These are phyloP conservation scores for Apodemia zela DNA, from an alignment of 2,888 invertebrate species.

Conservation along the genomic window DNA sequence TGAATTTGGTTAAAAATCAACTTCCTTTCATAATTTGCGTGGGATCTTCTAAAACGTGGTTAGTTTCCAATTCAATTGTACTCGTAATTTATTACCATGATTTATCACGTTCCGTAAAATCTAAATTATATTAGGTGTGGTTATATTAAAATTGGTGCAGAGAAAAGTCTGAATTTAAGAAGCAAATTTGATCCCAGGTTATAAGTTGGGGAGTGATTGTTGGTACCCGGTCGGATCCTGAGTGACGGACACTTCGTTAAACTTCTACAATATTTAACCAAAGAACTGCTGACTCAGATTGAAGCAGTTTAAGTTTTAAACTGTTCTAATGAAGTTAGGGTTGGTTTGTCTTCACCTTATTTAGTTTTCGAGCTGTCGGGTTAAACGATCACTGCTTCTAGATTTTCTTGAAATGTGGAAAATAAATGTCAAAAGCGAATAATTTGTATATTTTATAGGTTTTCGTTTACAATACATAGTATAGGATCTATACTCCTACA, in stretches of 20 bases:
- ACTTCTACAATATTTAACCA: slow-evolving; percentile 6
- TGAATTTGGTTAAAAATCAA: too few species aligned
- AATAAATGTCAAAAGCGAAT: background rate
- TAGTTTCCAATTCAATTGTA: too few species aligned
- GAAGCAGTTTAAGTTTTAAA: slow-evolving; percentile 1
- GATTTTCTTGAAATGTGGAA: background rate
- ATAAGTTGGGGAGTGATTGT: background rate
- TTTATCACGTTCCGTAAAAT: too few species aligned
- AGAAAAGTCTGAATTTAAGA: background rate
- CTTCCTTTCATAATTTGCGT: too few species aligned
- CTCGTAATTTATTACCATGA: too few species aligned
- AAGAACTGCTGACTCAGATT: slow-evolving; percentile 1
- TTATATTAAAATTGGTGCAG: too few species aligned
- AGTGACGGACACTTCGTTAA: slow-evolving; percentile 4
- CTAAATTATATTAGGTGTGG: too few species aligned
- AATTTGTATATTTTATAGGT: too few species aligned
- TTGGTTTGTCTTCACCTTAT: slow-evolving; percentile 10
- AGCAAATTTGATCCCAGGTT: background rate
- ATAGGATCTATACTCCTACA: too few species aligned
- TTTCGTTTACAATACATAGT: too few species aligned
- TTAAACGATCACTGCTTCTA: background rate
- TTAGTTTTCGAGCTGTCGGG: background rate
- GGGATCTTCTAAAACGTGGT: too few species aligned
- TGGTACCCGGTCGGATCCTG: background rate
- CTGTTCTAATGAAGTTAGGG: slow-evolving; percentile 9